A percentile compares a stretch with the other conserved stretches of the same genome.
These are phyloP conservation scores for Hassar affinis DNA, from an alignment of 2,113 vertebrate genomes.

Conservation along the genomic window DNA sequence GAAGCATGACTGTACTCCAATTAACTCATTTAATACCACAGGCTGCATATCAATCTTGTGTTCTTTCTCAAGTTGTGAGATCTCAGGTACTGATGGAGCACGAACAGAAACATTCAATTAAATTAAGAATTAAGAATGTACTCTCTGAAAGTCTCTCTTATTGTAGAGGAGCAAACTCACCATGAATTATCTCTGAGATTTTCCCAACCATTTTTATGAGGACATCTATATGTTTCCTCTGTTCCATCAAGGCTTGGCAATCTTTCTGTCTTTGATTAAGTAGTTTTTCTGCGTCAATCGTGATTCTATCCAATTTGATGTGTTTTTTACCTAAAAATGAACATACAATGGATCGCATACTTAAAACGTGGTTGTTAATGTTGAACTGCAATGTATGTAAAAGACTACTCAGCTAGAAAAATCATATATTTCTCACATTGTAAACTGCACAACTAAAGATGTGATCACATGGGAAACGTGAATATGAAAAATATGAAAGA, in stretches of 20 bases:
- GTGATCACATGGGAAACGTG: not conserved
- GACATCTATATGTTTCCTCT: slow-evolving; percentile 55
- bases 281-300: slow-evolving; percentile 40
- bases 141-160: not conserved
- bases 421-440: too few relatives aligned
- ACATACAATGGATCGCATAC: not conserved
- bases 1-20: slow-evolving; percentile 54
- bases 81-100: slow-evolving; percentile 61
- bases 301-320: slow-evolving; percentile 23
- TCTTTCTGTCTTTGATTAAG: slow-evolving; percentile 66
- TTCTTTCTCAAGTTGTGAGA: slow-evolving; percentile 57
- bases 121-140: not conserved
- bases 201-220: slow-evolving; percentile 73
- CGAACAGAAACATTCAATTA: not conserved
- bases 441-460: too few relatives aligned
- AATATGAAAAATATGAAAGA: not conserved
- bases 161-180: slow-evolving; percentile 51
- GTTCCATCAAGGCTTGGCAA: slow-evolving; percentile 37
- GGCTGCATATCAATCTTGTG: slow-evolving; percentile 54
- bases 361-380: not conserved
- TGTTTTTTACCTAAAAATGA: slow-evolving; percentile 60
- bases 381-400: not conserved
- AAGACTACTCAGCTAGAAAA: not conserved
- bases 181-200: slow-evolving; percentile 64
- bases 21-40: slow-evolving; percentile 59